These are phyloP conservation scores for Trichogramma dendrolimi DNA, from an alignment of 2,888 invertebrate species.

Conservation along the genomic window DNA sequence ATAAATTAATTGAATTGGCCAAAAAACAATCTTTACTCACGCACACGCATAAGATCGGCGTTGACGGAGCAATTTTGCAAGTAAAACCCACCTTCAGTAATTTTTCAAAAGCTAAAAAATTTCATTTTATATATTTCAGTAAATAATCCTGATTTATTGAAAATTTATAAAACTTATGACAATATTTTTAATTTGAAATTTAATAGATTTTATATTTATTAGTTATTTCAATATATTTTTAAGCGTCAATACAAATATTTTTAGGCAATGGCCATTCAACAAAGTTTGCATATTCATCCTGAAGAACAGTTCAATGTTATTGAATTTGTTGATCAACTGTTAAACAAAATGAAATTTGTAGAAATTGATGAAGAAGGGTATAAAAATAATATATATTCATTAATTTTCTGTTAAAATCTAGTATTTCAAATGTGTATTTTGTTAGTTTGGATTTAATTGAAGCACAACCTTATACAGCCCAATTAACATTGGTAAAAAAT, in stretches of 20 bases:
- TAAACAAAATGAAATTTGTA: slow-evolving; percentile 55
- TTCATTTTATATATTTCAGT: not conserved
- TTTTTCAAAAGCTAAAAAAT: not conserved
- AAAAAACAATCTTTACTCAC: slow-evolving; percentile 59
- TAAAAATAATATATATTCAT: not conserved
- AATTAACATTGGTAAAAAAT: slow-evolving; percentile 55
- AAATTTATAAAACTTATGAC: not conserved
- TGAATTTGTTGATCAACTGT: slow-evolving; percentile 55
- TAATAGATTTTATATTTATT: slow-evolving; percentile 8
- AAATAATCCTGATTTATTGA: not conserved
- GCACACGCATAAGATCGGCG: slow-evolving; percentile 58
- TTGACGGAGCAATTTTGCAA: slow-evolving; percentile 59
- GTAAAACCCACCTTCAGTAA: slow-evolving; percentile 33
- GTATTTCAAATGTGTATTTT: slow-evolving; percentile 1
- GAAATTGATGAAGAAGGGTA: slow-evolving; percentile 54
- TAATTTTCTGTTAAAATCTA: not conserved
- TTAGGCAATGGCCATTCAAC: slow-evolving; percentile 59
- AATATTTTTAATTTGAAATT: slow-evolving; percentile 6
- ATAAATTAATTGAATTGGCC: slow-evolving; percentile 54
- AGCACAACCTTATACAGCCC: slow-evolving; percentile 56
- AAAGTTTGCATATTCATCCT: slow-evolving; percentile 54
- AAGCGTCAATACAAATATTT: slow-evolving; percentile 22
- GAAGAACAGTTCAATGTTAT: slow-evolving; percentile 52
- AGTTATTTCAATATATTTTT: slow-evolving; percentile 1
- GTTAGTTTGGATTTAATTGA: slow-evolving; percentile 47